Conservation (phyloP, 1,140 invertebrate genomes). For the Diuraphis noxia region DNA sequence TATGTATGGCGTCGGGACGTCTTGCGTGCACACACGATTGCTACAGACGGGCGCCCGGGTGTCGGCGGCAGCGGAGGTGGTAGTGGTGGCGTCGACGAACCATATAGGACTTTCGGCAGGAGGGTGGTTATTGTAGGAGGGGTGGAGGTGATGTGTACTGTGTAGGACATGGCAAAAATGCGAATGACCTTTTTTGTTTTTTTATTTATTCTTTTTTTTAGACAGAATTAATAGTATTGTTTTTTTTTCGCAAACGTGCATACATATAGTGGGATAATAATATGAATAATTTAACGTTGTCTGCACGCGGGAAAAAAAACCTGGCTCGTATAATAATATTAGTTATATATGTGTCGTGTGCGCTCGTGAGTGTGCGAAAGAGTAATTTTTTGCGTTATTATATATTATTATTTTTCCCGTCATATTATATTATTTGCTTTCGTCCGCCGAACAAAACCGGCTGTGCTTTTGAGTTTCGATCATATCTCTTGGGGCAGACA, state of each 20-base stretch:
- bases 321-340: neutral
- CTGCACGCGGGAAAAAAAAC: slow-evolving; percentile 16
- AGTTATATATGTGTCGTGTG: neutral
- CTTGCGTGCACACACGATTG: neutral
- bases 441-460: neutral
- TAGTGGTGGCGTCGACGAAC: neutral
- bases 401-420: neutral
- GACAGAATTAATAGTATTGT: slow-evolving; percentile 32
- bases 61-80: neutral
- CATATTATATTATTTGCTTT: neutral
- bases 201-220: slow-evolving; percentile 9
- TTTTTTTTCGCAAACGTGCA: slow-evolving; percentile 3
- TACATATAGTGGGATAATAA: slow-evolving; percentile 20
- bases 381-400: neutral
- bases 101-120: neutral
- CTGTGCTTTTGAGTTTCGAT: slow-evolving; percentile 9
- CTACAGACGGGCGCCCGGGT: slow-evolving; percentile 21
- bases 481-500: neutral
- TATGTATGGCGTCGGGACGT: neutral
- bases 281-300: slow-evolving; percentile 45
- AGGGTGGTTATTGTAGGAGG: neutral
- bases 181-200: slow-evolving; percentile 45
- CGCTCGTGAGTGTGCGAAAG: neutral
- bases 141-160: neutral
- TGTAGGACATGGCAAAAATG: slow-evolving; percentile 11